Evolutionary conservation across 2,797 vertebrate genomes (phyloP).

Genomic region (Podarcis siculus): DNA sequence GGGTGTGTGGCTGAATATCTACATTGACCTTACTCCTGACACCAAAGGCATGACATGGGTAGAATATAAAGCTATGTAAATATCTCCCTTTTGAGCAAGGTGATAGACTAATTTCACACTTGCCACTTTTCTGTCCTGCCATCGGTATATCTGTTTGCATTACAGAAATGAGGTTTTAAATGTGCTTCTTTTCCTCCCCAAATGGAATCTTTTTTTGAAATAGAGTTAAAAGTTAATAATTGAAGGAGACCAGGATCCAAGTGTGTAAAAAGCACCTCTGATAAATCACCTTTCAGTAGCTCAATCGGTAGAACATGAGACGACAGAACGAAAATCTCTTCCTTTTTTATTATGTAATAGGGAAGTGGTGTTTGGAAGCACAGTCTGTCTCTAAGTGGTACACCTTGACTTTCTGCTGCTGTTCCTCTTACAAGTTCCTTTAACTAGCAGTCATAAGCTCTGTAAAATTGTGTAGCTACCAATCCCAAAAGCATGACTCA

Average conservation of each 20-base stretch:
- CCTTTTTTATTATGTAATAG: constrained; percentile 1
- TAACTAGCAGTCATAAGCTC: constrained; percentile 33
- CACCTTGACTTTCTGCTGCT: constrained; percentile 43
- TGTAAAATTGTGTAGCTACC: constrained; percentile 47
- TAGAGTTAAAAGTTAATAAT: neutral
- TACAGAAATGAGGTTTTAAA: neutral
- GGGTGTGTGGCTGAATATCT: neutral
- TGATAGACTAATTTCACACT: neutral
- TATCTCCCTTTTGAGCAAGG: neutral
- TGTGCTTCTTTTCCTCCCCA: neutral
- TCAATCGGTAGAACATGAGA: too few species aligned
- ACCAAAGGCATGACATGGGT: too few species aligned
- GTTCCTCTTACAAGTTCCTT: constrained; percentile 24
- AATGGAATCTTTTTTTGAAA: neutral
- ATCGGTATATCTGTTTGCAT: neutral
- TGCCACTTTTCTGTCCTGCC: neutral
- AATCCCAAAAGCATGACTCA: neutral
- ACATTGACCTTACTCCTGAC: neutral
- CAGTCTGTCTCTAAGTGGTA: neutral
- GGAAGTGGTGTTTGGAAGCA: neutral
- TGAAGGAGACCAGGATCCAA: neutral
- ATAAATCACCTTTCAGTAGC: neutral
- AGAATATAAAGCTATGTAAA: neutral
- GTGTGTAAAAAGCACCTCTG: constrained; percentile 15
- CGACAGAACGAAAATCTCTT: neutral